These are phyloP conservation scores for Pararge aegeria DNA, from an alignment of 1,140 invertebrate genomes.

Conservation along the genomic window DNA sequence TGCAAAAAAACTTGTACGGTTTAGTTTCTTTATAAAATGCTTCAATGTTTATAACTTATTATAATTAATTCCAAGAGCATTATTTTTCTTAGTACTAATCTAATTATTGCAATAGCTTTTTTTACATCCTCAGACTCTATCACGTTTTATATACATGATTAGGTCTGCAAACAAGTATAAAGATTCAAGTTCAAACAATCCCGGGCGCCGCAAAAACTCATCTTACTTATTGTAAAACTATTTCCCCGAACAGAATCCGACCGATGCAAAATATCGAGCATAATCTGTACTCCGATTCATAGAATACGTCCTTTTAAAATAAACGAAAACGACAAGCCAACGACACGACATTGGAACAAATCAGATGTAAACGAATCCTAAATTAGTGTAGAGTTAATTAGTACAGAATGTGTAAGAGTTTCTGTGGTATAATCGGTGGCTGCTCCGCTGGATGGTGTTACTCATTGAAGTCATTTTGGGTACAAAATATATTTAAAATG, in stretches of 20 bases:
- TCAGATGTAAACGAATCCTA: no score
- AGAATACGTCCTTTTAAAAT: slow-evolving; percentile 11
- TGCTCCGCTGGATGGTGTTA: no score
- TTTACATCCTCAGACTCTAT: neutral
- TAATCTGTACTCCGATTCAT: slow-evolving; percentile 25
- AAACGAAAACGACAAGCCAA: neutral
- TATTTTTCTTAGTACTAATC: neutral
- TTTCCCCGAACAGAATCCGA: slow-evolving; percentile 16
- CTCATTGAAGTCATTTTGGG: no score
- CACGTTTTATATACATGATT: neutral
- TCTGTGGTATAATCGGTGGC: no score
- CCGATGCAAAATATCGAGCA: slow-evolving; percentile 23
- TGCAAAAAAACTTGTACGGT: no score
- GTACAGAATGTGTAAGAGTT: no score
- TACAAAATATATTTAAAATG: no score
- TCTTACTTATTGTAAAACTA: slow-evolving; percentile 10
- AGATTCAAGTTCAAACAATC: neutral
- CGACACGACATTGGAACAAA: neutral
- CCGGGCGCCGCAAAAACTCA: slow-evolving; percentile 9
- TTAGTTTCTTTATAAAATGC: neutral
- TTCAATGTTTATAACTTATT: neutral
- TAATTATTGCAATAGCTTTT: neutral
- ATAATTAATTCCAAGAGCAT: neutral
- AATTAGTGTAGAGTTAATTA: no score
- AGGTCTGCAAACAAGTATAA: neutral